Percentiles rank a stretch among this genome's conserved stretches.
These are phyloP conservation scores for Diaphora mendica DNA, from an alignment of 2,888 invertebrate genomes.

Conservation along the genomic window DNA sequence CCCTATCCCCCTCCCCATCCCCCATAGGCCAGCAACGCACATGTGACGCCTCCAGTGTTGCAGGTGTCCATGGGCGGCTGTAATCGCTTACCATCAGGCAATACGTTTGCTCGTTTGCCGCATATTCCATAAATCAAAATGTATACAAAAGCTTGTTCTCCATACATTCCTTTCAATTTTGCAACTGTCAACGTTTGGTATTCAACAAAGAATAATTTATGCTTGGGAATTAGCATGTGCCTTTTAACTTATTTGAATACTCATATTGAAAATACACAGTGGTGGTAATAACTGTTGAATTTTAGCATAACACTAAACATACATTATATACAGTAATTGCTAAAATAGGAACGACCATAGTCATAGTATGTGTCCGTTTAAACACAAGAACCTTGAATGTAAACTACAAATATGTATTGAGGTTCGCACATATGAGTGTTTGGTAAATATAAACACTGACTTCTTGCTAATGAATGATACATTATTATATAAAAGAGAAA, in stretches of 20 bases:
- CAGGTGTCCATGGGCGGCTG: too few species aligned
- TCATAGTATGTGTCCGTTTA: constrained; percentile 6
- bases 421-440: constrained; percentile 23
- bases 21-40: too few species aligned
- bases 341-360: constrained; percentile 34
- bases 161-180: background rate
- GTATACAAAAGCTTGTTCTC: too few species aligned
- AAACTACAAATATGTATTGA: constrained; percentile 33
- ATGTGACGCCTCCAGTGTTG: too few species aligned
- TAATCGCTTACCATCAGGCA: too few species aligned
- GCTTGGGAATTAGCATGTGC: background rate
- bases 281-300: constrained; percentile 9
- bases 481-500: background rate
- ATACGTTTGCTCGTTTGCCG: too few species aligned
- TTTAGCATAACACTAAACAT: constrained; percentile 8
- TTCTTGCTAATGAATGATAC: constrained; percentile 29
- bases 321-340: constrained; percentile 8
- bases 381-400: constrained; percentile 38
- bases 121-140: too few species aligned
- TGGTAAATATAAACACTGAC: constrained; percentile 30
- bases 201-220: constrained; percentile 4
- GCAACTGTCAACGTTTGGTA: background rate
- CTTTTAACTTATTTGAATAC: constrained; percentile 5
- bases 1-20: too few species aligned
- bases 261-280: constrained; percentile 5